Conservation (phyloP, 2,113 vertebrate species). For the Ardeotis arabs region DNA sequence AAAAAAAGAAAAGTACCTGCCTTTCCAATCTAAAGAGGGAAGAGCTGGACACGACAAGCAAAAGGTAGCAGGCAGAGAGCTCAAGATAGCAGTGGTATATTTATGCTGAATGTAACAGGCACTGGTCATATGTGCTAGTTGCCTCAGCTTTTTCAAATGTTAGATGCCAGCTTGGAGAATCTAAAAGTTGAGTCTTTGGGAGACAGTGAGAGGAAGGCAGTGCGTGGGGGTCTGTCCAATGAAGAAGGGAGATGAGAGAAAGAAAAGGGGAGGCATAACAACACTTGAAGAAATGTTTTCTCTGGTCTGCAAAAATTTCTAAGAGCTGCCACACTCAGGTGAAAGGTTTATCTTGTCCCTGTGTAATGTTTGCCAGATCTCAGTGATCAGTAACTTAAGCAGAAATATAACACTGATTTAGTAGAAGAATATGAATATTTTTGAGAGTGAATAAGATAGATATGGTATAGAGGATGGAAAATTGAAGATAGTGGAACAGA, state of each 20-base stretch:
- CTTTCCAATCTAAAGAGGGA: not conserved
- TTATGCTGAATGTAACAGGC: not conserved
- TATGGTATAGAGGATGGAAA: not conserved
- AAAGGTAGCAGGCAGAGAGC: not conserved
- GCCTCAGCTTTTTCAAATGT: not conserved
- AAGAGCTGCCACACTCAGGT: not conserved
- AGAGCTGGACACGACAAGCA: not conserved
- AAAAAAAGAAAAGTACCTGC: not conserved
- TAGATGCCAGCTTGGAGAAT: not conserved
- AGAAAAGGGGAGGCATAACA: not conserved
- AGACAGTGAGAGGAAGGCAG: not conserved
- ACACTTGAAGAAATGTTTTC: not conserved
- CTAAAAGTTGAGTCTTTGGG: not conserved
- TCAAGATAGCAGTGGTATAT: not conserved
- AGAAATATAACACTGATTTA: not conserved
- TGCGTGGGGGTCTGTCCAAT: not conserved
- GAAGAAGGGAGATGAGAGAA: not conserved
- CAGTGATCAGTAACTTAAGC: not conserved
- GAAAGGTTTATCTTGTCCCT: not conserved
- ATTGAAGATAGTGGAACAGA: not conserved
- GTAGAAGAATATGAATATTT: not conserved
- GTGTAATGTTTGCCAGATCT: not conserved
- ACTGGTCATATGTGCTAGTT: not conserved
- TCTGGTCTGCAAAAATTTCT: not conserved
- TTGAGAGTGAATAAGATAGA: not conserved